Evolutionary conservation across 2,113 vertebrate genomes (phyloP).

Genomic region (Aspiorhynchus laticeps): DNA sequence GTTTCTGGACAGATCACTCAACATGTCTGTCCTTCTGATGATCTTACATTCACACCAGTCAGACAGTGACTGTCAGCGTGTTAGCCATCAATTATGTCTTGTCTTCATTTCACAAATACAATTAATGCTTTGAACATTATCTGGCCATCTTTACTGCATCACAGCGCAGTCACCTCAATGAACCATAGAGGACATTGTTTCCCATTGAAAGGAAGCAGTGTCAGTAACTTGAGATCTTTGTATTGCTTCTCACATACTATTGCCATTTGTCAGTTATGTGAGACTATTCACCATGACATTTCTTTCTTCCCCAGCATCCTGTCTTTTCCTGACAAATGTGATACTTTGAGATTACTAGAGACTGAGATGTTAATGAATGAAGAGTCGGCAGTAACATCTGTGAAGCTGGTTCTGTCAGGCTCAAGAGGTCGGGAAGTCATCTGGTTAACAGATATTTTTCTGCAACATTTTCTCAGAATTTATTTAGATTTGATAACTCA

Average conservation of each 20-base stretch:
- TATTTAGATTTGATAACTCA: conserved; percentile 3
- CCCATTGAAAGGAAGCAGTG: conserved; percentile 27
- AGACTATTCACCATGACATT: conserved; percentile 26
- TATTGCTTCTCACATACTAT: conserved; percentile 28
- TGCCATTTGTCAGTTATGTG: conserved; percentile 40
- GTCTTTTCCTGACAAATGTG: conserved; percentile 31
- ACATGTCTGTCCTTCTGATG: neutral
- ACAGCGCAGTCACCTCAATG: conserved; percentile 7
- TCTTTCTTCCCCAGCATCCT: conserved; percentile 14
- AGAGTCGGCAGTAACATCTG: conserved; percentile 24
- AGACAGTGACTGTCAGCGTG: neutral
- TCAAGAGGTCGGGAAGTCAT: neutral
- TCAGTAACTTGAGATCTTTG: conserved; percentile 47
- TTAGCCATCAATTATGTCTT: conserved; percentile 17
- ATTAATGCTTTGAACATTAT: conserved; percentile 25
- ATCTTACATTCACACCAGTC: neutral
- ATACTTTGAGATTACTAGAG: conserved; percentile 25
- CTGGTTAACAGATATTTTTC: neutral
- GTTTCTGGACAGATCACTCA: neutral
- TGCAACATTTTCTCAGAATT: neutral
- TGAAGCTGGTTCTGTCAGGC: conserved; percentile 31
- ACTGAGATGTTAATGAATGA: conserved; percentile 14
- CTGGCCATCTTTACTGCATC: conserved; percentile 23
- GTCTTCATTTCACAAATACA: conserved; percentile 33
- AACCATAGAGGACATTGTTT: conserved; percentile 18